Conservation (phyloP, 1,140 invertebrate species). For the Drosophila hydei region DNA sequence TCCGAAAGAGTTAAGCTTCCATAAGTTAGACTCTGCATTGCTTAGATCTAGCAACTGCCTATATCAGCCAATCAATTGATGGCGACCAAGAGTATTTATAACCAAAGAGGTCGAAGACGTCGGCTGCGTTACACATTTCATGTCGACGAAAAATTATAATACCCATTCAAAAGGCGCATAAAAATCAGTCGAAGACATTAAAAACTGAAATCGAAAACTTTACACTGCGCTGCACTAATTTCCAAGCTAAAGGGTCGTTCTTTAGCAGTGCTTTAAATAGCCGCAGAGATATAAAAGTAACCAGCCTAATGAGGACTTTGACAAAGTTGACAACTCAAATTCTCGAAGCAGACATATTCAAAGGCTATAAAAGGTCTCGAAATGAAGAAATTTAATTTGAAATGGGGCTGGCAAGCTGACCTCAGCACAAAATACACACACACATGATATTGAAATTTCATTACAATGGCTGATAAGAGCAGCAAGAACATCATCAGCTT, state of each 20-base stretch:
- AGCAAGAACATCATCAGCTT: not conserved
- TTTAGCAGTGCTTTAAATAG: conserved; percentile 2
- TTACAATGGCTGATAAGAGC: conserved; percentile 35
- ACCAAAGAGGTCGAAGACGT: too few relatives aligned
- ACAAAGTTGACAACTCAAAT: conserved; percentile 13
- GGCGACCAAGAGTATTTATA: too few relatives aligned
- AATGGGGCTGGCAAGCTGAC: conserved; percentile 17
- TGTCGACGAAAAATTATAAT: too few relatives aligned
- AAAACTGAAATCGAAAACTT: not conserved
- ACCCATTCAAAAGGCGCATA: too few relatives aligned
- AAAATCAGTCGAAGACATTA: too few relatives aligned
- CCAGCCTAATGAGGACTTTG: not conserved
- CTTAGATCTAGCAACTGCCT: too few relatives aligned
- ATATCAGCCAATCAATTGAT: too few relatives aligned
- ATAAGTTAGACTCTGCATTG: too few relatives aligned
- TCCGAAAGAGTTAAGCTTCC: too few relatives aligned
- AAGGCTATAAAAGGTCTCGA: conserved; percentile 24
- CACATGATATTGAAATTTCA: conserved; percentile 35
- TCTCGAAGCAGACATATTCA: not conserved
- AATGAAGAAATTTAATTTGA: conserved; percentile 23
- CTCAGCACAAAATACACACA: conserved; percentile 7
- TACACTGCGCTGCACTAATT: not conserved
- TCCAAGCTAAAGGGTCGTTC: too few relatives aligned
- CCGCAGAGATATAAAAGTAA: conserved; percentile 5
- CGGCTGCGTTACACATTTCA: too few relatives aligned